Percentiles rank a stretch among this genome's conserved stretches.
phyloP scores from a whole-genome alignment of 2,797 vertebrate species.

The Sebastes dallii region DNA sequence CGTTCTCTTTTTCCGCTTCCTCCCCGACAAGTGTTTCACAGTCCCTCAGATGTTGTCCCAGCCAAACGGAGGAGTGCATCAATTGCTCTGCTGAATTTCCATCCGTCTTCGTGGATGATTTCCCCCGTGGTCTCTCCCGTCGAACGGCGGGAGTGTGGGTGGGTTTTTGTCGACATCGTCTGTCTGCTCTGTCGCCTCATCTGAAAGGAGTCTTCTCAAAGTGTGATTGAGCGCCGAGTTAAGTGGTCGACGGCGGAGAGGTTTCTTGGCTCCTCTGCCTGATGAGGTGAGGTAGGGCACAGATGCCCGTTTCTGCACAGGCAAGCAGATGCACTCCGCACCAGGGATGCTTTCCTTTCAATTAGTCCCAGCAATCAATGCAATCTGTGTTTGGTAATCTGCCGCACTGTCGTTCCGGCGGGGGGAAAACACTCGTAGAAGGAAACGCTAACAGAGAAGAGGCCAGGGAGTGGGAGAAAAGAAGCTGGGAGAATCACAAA shows the following conservation, averaged over 20 bases:
- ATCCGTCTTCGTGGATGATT: constrained; percentile 75
- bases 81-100: constrained; percentile 73
- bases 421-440: constrained; percentile 23
- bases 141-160: neutral
- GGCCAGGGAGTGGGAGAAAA: constrained; percentile 14
- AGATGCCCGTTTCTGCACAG: constrained; percentile 69
- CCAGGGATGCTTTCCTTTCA: constrained; percentile 76
- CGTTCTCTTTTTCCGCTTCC: constrained; percentile 22
- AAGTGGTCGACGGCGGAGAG: constrained; percentile 60
- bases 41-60: constrained; percentile 64
- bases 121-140: constrained; percentile 67
- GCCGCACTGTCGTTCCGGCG: constrained; percentile 51
- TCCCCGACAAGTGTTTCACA: constrained; percentile 56
- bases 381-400: constrained; percentile 76
- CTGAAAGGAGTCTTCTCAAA: constrained; percentile 65
- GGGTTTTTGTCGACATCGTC: constrained; percentile 12
- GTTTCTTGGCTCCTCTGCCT: constrained; percentile 64
- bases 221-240: constrained; percentile 70
- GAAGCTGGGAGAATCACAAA: constrained; percentile 10
- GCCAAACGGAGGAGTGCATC: constrained; percentile 69
- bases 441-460: constrained; percentile 27
- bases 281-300: constrained; percentile 72
- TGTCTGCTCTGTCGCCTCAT: constrained; percentile 48
- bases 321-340: constrained; percentile 68
- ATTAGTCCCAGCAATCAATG: constrained; percentile 78